Evolutionary conservation across 35 echinoderm and acorn worm species (phyloP), one percentile per base, ranked within the genome.

Genomic region (Amphiura filiformis): DNA sequence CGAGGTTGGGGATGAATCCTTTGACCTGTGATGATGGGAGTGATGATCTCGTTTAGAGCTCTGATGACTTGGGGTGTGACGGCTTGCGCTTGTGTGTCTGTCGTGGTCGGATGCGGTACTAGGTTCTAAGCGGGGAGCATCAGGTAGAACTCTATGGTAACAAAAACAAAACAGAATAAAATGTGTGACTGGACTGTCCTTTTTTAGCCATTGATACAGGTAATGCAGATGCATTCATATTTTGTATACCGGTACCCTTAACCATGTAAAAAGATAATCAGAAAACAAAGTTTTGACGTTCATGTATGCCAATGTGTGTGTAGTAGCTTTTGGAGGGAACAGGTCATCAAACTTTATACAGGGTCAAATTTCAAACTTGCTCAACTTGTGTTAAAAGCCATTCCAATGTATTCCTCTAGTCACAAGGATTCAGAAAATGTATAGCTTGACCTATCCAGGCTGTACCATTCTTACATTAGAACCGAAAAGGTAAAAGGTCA

Each of bases 81-180:
- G 31, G 31, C 76, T 77, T 77, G 85, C 39, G 28, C 76, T 78
- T 38, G 76, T 17, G 15, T 20, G 39, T 78, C 85, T 39, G 30
- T 87, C 38, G 32, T 31, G 39, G 85, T 42, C 78, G 84, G 31
- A 4, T 78, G n/a, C 37, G 5, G 35, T 0, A 44, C 30, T 39
- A n/a, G 85, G 76, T 35, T 87, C 85, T 37, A 87, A 76, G 26
- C 85, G 32, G 0, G 85, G 85, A 4, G 85, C 85, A 77, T 87
- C 85, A 65, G 85, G 85, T 78, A 87, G 47, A 15, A 87, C 85
- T 87, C 85, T 87, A n/a, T n/a, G 85, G 15, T 32, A 70, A 31
- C 0, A 78, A 0, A 32, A 1, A 35, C 4, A 36, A 86, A 41
- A 86, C 0, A 76, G n/a, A 39, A 39, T 22, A 37, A 32, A 26